Percentiles rank a stretch among this genome's conserved stretches.
phyloP scores from a whole-genome alignment of 2,888 invertebrate species.

The Dascillus cervinus region DNA sequence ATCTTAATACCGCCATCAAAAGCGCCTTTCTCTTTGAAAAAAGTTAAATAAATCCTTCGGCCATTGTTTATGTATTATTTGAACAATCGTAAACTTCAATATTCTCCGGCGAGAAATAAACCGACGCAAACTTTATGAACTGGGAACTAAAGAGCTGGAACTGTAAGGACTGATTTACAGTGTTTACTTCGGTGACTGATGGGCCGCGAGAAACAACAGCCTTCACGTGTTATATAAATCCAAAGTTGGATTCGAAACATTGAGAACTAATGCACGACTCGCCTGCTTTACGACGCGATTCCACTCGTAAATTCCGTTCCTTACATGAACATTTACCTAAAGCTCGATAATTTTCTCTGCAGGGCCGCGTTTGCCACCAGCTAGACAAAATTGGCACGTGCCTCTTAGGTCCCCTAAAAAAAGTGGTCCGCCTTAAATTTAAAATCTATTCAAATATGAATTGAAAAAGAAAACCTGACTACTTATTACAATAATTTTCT shows the following conservation, averaged over 20 bases:
- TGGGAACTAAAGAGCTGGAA: conserved; percentile 33
- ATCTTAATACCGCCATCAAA: neutral
- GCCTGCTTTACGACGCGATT: conserved; percentile 22
- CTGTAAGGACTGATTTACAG: conserved; percentile 37
- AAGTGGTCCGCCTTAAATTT: conserved; percentile 18
- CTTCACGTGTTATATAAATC: conserved; percentile 42
- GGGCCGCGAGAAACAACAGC: conserved; percentile 41
- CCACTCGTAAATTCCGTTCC: too few species aligned
- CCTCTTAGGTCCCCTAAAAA: too few species aligned
- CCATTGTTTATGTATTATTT: conserved; percentile 39
- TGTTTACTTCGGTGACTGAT: conserved; percentile 38
- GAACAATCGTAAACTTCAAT: conserved; percentile 37
- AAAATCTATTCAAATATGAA: too few species aligned
- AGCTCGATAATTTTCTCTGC: too few species aligned
- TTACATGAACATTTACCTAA: too few species aligned
- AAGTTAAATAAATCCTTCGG: too few species aligned
- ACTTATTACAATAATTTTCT: too few species aligned
- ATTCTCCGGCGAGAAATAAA: conserved; percentile 38
- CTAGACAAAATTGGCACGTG: too few species aligned
- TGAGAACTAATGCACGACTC: conserved; percentile 22
- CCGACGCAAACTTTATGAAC: conserved; percentile 37
- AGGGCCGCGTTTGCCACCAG: too few species aligned
- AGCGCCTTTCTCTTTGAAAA: too few species aligned
- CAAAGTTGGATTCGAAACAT: conserved; percentile 15
- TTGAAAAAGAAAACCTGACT: too few species aligned